Evolutionary conservation across 1,140 invertebrate genomes (phyloP), one percentile per base, ranked within the genome.

Genomic region (Pteromalus puparum): DNA sequence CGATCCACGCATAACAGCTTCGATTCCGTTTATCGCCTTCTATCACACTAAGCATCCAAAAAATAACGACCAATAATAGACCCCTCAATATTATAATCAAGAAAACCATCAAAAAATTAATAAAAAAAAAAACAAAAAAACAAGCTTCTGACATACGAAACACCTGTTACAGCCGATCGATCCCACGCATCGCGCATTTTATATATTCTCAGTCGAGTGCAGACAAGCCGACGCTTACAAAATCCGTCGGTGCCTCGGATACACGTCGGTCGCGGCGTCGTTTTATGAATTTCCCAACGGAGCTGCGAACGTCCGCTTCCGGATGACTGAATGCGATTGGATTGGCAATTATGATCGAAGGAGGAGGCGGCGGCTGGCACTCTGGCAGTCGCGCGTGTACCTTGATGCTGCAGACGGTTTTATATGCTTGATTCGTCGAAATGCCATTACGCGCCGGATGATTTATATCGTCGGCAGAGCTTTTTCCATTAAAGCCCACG

Each of bases 271-370:
- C 26, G 15, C 24, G n/a, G 12, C 28, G 68, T 26, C 84, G 85
- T 73, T 65, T 84, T 72, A 73, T 48, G 75, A 86, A 88, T 87
- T 87, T 85, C 86, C 86, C 70, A 67, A 74, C 84, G 76, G 83
- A 86, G 18, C 53, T 61, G 79, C 83, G 83, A 85, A 73, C 87
- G 83, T 83, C 73, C 83, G 86, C 84, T 86, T 87, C 84, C 85
- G 84, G 79, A 80, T 85, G 85, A 87, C 87, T 87, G 86, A 87
- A 70, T 76, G 86, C 75, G 79, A 87, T 87, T 84, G 84, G 87
- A 88, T 87, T 86, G 87, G 83, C 84, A 88, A 87, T 88, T 87
- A 88, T 87, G 86, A 88, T 78, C 67, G 67, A 80, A 79, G 68
- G 82, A 86, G 80, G 38, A 42, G 38, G 9, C 73, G 82, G 18